Evolutionary conservation across 2,888 invertebrate genomes (phyloP).

Genomic region (Charanyca ferruginea): DNA sequence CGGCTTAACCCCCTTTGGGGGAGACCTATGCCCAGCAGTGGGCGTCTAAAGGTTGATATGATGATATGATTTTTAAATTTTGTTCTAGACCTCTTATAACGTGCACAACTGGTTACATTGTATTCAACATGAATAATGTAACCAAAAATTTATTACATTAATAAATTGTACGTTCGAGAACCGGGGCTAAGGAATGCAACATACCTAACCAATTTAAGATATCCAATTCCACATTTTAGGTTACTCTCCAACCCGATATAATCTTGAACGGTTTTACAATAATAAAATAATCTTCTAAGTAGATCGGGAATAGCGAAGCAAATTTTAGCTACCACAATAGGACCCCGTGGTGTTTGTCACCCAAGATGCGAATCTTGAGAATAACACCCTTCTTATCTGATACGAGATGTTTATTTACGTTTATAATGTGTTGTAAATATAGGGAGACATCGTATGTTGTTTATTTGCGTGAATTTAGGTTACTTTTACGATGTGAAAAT

Average conservation of each 20-base stretch:
- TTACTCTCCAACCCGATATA: conserved; percentile 69
- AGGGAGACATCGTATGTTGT: conserved; percentile 26
- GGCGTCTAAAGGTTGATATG: too few relatives aligned
- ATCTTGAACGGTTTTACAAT: conserved; percentile 81
- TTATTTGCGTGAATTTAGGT: conserved; percentile 2
- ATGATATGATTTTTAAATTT: too few relatives aligned
- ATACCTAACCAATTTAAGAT: conserved; percentile 50
- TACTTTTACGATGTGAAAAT: neutral
- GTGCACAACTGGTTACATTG: too few relatives aligned
- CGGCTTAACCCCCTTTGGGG: too few relatives aligned
- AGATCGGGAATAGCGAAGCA: conserved; percentile 89
- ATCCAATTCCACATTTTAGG: conserved; percentile 57
- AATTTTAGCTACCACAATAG: conserved; percentile 90
- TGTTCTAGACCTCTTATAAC: too few relatives aligned
- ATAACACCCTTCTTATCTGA: conserved; percentile 84
- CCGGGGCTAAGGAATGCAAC: too few relatives aligned
- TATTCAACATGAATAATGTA: too few relatives aligned
- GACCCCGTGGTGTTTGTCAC: conserved; percentile 84
- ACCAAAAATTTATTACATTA: too few relatives aligned
- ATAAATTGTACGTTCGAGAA: too few relatives aligned
- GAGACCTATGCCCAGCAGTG: too few relatives aligned
- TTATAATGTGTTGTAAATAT: conserved; percentile 62
- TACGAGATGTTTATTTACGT: conserved; percentile 81
- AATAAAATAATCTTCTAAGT: conserved; percentile 86
- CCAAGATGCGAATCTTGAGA: conserved; percentile 84